Conservation (phyloP, 2,888 invertebrate species). For the Lycophotia porphyrea region DNA sequence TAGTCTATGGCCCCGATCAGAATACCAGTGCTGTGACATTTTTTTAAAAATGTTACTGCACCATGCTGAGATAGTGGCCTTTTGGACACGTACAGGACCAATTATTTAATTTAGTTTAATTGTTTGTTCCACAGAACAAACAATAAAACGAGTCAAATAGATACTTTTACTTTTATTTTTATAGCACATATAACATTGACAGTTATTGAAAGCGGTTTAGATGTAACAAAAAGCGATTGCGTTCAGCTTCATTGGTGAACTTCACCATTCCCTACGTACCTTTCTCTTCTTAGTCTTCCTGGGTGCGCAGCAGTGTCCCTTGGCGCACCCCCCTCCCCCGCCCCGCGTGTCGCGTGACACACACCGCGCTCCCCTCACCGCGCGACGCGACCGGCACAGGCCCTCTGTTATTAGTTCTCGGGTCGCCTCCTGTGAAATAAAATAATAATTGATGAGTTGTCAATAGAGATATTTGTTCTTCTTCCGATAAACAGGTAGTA, state of each 20-base stretch:
- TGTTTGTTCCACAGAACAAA: no score
- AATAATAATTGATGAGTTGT: background rate
- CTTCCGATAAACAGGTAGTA: no score
- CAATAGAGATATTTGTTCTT: no score
- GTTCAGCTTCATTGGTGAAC: background rate
- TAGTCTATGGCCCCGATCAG: no score
- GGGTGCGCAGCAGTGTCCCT: constrained; percentile 96
- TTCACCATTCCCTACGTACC: constrained; percentile 85
- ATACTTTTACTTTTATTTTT: no score
- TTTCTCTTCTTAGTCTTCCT: constrained; percentile 98
- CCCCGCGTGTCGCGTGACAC: constrained; percentile 87
- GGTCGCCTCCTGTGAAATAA: constrained; percentile 93
- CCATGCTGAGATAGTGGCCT: no score
- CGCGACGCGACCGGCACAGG: constrained; percentile 96
- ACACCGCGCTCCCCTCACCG: constrained; percentile 95
- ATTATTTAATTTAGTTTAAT: no score
- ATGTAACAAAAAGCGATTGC: background rate
- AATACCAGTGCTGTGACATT: no score
- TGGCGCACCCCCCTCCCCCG: constrained; percentile 97
- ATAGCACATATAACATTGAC: background rate
- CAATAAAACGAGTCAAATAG: no score
- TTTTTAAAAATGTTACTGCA: no score
- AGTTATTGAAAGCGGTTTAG: background rate
- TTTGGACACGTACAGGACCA: no score
- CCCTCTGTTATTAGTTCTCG: constrained; percentile 97